phyloP scores from a whole-genome alignment of 2,888 invertebrate genomes.

The Drosophila fulvimacula region DNA sequence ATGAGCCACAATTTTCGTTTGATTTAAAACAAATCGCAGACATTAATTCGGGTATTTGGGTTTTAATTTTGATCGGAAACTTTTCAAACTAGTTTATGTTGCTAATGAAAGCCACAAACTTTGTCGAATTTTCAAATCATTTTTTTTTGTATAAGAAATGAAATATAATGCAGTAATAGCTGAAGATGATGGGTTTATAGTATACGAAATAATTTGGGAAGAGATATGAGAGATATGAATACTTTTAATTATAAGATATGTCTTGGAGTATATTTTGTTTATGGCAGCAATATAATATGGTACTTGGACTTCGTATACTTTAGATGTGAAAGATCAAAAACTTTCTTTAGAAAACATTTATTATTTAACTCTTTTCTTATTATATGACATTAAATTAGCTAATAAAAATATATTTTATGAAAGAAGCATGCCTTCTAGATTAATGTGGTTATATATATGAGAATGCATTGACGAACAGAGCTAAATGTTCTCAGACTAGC shows the following conservation, averaged over 20 bases:
- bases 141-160: not conserved
- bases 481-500: too few relatives aligned
- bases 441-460: too few relatives aligned
- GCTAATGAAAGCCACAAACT: constrained; percentile 8
- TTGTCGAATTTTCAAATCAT: not conserved
- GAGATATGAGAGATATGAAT: not conserved
- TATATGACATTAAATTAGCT: too few relatives aligned
- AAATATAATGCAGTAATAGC: not conserved
- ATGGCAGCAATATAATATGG: not conserved
- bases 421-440: too few relatives aligned
- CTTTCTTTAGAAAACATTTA: not conserved
- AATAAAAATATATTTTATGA: too few relatives aligned
- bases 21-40: constrained; percentile 28
- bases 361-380: not conserved
- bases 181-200: not conserved
- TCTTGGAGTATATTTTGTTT: not conserved
- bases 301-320: not conserved
- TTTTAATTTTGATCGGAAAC: constrained; percentile 8
- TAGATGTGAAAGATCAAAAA: not conserved
- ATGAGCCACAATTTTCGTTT: constrained; percentile 17
- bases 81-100: constrained; percentile 5
- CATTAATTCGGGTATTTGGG: constrained; percentile 15
- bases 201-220: not conserved
- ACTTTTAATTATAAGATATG: not conserved
- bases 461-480: too few relatives aligned